A percentile compares a stretch with the other conserved stretches of the same genome.
Conservation (phyloP, 2,888 invertebrate species). For the Dexiosoma caninum region DNA sequence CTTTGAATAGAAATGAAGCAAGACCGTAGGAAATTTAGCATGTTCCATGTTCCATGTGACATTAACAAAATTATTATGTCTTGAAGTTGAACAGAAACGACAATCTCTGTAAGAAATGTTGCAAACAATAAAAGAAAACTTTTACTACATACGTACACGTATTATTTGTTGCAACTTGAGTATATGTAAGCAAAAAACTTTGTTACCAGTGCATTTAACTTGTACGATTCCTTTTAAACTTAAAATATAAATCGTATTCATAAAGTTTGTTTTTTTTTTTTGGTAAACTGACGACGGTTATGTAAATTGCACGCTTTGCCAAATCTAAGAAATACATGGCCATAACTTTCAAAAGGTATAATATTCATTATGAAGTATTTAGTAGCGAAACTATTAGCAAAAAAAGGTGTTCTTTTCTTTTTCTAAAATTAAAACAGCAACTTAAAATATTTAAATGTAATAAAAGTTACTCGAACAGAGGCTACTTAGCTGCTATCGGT, state of each 20-base stretch:
- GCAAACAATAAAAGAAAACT: slow-evolving; percentile 52
- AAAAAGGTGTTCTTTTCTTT: background rate
- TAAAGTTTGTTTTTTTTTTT: slow-evolving; percentile 18
- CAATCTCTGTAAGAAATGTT: slow-evolving; percentile 23
- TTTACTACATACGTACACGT: slow-evolving; percentile 21
- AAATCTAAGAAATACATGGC: slow-evolving; percentile 41
- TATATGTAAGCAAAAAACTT: background rate
- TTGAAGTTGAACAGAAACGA: slow-evolving; percentile 15
- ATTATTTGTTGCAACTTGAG: background rate
- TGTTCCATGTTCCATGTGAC: slow-evolving; percentile 37
- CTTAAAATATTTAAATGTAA: too few relatives aligned
- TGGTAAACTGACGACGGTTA: slow-evolving; percentile 43
- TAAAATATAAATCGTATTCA: slow-evolving; percentile 3
- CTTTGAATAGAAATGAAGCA: slow-evolving; percentile 28
- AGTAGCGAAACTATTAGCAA: slow-evolving; percentile 26
- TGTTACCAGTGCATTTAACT: background rate
- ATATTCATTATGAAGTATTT: slow-evolving; percentile 23
- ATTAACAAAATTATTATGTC: slow-evolving; percentile 56
- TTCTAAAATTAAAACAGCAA: background rate
- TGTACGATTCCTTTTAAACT: background rate
- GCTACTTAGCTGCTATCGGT: background rate
- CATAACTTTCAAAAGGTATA: slow-evolving; percentile 56
- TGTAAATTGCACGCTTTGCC: slow-evolving; percentile 44
- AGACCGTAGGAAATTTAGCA: slow-evolving; percentile 13
- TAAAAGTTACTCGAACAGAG: background rate